phyloP scores from a whole-genome alignment of 2,888 invertebrate genomes.

The Cenopis cana region DNA sequence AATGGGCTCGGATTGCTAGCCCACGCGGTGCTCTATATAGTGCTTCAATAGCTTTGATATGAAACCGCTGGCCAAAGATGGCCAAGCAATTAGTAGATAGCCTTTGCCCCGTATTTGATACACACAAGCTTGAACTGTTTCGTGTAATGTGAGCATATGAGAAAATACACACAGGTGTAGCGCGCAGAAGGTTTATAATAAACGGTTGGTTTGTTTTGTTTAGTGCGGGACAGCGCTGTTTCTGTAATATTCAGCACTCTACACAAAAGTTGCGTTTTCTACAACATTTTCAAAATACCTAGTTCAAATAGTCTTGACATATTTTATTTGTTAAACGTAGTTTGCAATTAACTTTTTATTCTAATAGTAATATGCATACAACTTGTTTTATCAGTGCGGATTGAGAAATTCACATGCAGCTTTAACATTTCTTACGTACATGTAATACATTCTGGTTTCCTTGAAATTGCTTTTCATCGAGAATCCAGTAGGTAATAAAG shows the following conservation, averaged over 20 bases:
- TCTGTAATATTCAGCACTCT: too few species aligned
- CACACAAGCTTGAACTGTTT: slow-evolving; percentile 18
- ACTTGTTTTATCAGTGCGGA: too few species aligned
- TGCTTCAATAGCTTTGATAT: slow-evolving; percentile 73
- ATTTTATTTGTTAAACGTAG: too few species aligned
- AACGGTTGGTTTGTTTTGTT: too few species aligned
- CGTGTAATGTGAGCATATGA: slow-evolving; percentile 6
- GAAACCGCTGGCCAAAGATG: slow-evolving; percentile 73
- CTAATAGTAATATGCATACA: too few species aligned
- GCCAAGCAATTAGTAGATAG: slow-evolving; percentile 75
- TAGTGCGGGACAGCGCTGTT: too few species aligned
- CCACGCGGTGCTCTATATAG: slow-evolving; percentile 62
- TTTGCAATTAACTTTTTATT: too few species aligned
- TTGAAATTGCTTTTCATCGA: not conserved
- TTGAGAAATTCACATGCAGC: too few species aligned
- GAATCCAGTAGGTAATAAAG: not conserved
- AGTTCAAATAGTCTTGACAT: too few species aligned
- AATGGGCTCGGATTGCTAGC: slow-evolving; percentile 55
- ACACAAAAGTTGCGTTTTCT: too few species aligned
- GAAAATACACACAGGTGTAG: not conserved
- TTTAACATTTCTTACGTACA: not conserved
- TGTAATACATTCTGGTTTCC: not conserved
- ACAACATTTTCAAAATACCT: too few species aligned
- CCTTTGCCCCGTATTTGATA: slow-evolving; percentile 50
- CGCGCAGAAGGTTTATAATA: not conserved